A percentile compares a stretch with the other conserved stretches of the same genome.
phyloP scores from a whole-genome alignment of 2,888 invertebrate species.

The Toxonevra muliebris region DNA sequence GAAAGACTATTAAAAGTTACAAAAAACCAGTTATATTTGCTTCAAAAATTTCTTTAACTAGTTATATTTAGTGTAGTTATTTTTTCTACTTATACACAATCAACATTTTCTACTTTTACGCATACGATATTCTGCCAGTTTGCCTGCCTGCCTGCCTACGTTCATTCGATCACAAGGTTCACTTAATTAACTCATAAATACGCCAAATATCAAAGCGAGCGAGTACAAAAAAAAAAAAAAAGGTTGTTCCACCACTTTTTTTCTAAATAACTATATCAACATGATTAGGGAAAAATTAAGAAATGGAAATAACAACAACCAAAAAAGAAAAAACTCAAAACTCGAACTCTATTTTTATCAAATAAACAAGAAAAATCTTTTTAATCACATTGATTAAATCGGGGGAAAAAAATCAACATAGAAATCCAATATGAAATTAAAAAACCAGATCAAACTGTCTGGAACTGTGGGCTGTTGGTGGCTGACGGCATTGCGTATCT shows the following conservation, averaged over 20 bases:
- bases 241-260: constrained; percentile 1
- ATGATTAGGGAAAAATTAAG: background rate
- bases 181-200: constrained; percentile 28
- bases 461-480: background rate
- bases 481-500: background rate
- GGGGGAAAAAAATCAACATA: background rate
- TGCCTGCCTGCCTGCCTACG: too few species aligned
- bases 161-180: background rate
- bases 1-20: too few species aligned
- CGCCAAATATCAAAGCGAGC: constrained; percentile 13
- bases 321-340: background rate
- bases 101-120: too few species aligned
- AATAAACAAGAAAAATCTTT: constrained; percentile 7
- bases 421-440: background rate
- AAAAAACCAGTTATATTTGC: too few species aligned
- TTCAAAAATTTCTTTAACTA: too few species aligned
- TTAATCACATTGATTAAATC: constrained; percentile 26
- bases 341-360: background rate
- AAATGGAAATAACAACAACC: background rate
- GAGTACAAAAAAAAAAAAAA: background rate
- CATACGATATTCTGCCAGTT: too few species aligned
- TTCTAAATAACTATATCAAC: background rate
- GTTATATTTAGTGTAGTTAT: too few species aligned
- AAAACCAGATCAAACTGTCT: background rate
- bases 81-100: too few species aligned